Conservation (phyloP, 2,113 vertebrate species). For the Ciconia boyciana region DNA sequence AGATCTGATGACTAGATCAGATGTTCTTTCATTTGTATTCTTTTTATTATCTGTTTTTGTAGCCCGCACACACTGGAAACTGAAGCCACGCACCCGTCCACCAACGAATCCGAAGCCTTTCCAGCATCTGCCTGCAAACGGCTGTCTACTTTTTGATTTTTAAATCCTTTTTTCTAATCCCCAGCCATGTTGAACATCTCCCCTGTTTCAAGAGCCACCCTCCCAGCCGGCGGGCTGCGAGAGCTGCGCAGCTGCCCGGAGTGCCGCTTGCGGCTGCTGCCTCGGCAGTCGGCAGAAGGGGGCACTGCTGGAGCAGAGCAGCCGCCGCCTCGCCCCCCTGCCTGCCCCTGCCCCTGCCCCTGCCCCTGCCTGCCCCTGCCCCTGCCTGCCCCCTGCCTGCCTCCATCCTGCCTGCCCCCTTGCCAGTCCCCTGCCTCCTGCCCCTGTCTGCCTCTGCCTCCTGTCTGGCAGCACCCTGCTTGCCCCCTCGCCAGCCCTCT, state of each 20-base stretch:
- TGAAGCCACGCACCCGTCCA: neutral
- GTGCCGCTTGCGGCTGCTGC: neutral
- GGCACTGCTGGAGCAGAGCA: slow-evolving; percentile 64
- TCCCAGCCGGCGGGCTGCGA: neutral
- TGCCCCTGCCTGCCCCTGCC: neutral
- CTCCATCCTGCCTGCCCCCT: neutral
- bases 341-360: neutral
- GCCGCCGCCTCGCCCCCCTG: neutral
- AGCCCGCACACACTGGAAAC: neutral
- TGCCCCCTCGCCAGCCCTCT: neutral
- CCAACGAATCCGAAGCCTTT: neutral
- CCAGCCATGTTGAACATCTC: neutral
- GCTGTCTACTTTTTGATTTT: neutral
- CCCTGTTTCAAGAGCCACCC: neutral
- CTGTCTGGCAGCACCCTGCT: no score
- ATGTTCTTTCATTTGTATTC: slow-evolving; percentile 56
- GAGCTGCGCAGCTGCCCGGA: neutral
- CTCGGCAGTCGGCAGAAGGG: slow-evolving; percentile 49
- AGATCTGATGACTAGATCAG: slow-evolving; percentile 66
- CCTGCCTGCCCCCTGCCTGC: no score
- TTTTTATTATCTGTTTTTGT: slow-evolving; percentile 39
- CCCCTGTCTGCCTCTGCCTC: no score
- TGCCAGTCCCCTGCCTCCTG: neutral
- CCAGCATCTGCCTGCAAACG: neutral
- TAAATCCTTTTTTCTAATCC: neutral